Base-by-base conservation (phyloP, 1,140 invertebrate genomes). In the Anastrepha obliqua region DNA sequence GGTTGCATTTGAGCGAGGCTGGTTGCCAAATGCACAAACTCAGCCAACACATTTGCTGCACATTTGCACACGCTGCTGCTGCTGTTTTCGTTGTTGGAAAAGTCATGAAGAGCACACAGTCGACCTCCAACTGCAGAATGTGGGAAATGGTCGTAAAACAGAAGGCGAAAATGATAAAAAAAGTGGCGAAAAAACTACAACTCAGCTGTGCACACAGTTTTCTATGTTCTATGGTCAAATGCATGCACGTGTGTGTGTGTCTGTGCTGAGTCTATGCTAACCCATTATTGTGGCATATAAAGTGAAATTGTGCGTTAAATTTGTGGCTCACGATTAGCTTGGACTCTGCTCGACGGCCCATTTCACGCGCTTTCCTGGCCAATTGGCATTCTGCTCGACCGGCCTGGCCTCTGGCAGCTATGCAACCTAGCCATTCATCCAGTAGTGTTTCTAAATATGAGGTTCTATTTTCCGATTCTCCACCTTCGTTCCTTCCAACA, bases 281-380 rank as follows among this genome's bases (percentile, higher is more conserved):
- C 44, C 47, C 74, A 20, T 81, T 81, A 42, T 81, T 81, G 74
- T 81, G 74, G 74, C 74, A 55, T n/a, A 81, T 81, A 81, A 81
- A 81, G 74, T 55, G 74, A 81, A 81, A 81, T 81, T 81, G 74
- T 81, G 74, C 74, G 74, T 81, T 81, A 81, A 81, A 81, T 81
- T 81, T n/a, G 74, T 81, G 44, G 74, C 74, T 81, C 47, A 47
- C 47, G 74, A 15, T 39, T 47, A 81, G 74, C 17, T 81, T 20
- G 47, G 8, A 81, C 74, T 20, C 44, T 20, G 11, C 20, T 42
- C 74, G n/a, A 17, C n/a, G 74, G 39, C 74, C 55, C 74, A 81
- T 81, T 81, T 44, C 47, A 81, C 47, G 74, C 74, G n/a, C 74
- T 81, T 81, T 81, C 17, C 44, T 81, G n/a, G 47, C 74, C 74